phyloP scores from a whole-genome alignment of 2,888 invertebrate species.

The Amiota mariae region DNA sequence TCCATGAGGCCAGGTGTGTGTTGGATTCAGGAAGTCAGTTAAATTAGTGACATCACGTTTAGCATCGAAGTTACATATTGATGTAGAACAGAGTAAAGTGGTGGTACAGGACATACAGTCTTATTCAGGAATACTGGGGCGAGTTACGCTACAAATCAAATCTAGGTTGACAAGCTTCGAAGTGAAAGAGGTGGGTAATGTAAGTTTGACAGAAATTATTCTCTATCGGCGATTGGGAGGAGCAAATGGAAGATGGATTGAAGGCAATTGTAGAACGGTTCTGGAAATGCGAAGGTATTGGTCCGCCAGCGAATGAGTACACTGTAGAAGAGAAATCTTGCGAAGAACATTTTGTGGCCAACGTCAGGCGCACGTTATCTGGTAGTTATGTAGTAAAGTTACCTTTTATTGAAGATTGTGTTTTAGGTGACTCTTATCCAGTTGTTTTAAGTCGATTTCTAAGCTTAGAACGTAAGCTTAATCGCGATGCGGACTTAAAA shows the following conservation, averaged over 20 bases:
- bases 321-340: slow-evolving; percentile 5
- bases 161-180: no score
- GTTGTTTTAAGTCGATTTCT: slow-evolving; percentile 13
- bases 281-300: neutral
- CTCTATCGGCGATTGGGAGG: no score
- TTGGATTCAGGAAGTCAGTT: no score
- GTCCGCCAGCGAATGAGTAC: neutral
- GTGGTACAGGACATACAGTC: no score
- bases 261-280: neutral
- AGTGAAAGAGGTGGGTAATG: no score
- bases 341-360: slow-evolving; percentile 9
- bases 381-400: neutral
- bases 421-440: neutral
- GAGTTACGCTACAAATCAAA: no score
- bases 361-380: neutral
- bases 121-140: no score
- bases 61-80: no score
- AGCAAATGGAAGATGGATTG: neutral
- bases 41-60: no score
- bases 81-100: no score
- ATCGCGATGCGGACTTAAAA: slow-evolving; percentile 5
- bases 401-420: neutral
- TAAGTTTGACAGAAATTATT: no score
- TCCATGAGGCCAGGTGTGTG: no score
- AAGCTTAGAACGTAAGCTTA: slow-evolving; percentile 2